Evolutionary conservation across 2,113 vertebrate species (phyloP).

Genomic region (Arenaria interpres): DNA sequence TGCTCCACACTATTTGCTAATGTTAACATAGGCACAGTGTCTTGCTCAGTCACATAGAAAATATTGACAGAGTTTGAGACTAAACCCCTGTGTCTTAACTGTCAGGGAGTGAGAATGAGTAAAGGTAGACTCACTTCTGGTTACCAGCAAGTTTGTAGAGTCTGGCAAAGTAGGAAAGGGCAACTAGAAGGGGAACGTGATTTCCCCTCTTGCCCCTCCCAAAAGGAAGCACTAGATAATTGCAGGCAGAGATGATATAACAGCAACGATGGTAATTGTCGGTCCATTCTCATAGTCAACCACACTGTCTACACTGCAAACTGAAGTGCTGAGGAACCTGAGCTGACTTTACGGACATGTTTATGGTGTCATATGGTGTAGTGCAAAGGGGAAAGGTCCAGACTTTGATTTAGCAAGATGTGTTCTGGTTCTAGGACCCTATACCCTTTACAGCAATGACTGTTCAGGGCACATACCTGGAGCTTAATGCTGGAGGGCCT

Average conservation of each 20-base stretch:
- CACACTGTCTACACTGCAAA: not conserved
- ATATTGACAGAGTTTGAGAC: not conserved
- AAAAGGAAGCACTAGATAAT: not conserved
- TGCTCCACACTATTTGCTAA: not conserved
- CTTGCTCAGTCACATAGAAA: not conserved
- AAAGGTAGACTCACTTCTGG: not conserved
- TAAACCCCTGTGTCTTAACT: not conserved
- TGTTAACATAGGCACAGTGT: not conserved
- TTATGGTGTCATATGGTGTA: not conserved
- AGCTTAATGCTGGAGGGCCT: not conserved
- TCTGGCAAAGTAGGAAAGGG: not conserved
- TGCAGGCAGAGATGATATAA: not conserved
- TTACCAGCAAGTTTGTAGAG: not conserved
- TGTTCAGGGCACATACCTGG: too few relatives aligned
- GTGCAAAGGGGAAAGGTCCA: not conserved
- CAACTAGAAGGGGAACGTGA: not conserved
- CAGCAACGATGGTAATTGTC: not conserved
- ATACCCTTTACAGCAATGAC: not conserved
- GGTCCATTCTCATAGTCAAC: not conserved
- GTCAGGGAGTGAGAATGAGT: not conserved
- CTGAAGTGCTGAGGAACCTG: not conserved
- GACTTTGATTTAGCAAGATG: not conserved
- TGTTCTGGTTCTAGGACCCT: not conserved
- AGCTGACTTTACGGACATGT: not conserved
- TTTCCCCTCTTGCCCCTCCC: not conserved